Conservation (phyloP, 2,888 invertebrate genomes). For the Synanthedon formicaeformis region DNA sequence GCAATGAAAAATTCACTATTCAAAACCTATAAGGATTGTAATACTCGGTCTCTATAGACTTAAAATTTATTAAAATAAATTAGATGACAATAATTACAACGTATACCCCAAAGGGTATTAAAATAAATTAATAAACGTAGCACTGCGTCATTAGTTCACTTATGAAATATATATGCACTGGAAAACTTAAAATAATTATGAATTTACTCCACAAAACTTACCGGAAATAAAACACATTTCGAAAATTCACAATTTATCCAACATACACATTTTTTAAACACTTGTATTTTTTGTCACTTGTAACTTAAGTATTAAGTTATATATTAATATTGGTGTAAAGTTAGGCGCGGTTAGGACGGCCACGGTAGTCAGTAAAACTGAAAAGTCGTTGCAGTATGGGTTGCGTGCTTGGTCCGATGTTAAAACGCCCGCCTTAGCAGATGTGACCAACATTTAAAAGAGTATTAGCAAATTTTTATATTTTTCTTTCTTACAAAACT, state of each 20-base stretch:
- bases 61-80: too few relatives aligned
- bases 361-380: slow-evolving; percentile 54
- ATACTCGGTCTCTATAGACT: too few relatives aligned
- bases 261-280: neutral
- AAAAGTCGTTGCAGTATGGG: slow-evolving; percentile 50
- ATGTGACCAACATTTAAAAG: slow-evolving; percentile 34
- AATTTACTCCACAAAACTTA: neutral
- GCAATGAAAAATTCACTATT: too few relatives aligned
- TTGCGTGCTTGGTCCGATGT: slow-evolving; percentile 52
- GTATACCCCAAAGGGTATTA: too few relatives aligned
- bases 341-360: slow-evolving; percentile 38
- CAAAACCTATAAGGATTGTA: too few relatives aligned
- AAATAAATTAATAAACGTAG: too few relatives aligned
- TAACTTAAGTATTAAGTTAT: neutral
- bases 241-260: neutral
- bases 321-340: slow-evolving; percentile 6
- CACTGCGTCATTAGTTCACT: too few relatives aligned
- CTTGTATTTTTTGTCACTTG: too few relatives aligned
- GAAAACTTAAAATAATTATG: too few relatives aligned
- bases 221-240: neutral
- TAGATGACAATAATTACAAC: too few relatives aligned
- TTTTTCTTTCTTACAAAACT: neutral
- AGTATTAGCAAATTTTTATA: neutral
- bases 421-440: slow-evolving; percentile 41
- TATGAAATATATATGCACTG: too few relatives aligned